A percentile compares a stretch with the other conserved stretches of the same genome.
Evolutionary conservation across 2,888 invertebrate genomes (phyloP).

Genomic region (Anthoptus insignis): DNA sequence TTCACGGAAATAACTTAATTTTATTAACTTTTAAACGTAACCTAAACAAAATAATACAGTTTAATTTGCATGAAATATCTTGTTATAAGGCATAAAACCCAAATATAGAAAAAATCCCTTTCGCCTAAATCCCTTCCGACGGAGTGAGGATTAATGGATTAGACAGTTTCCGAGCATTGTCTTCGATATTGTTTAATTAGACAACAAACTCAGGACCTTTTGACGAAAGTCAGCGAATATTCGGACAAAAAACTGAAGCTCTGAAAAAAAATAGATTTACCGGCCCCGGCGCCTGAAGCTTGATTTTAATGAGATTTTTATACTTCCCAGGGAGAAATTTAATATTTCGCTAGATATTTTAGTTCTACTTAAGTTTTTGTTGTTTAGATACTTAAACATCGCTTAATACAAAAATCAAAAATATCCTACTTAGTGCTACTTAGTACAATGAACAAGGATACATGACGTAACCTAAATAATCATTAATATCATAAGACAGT

Average conservation of each 20-base stretch:
- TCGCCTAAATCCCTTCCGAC: not conserved
- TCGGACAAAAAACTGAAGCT: not conserved
- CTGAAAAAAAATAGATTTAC: not conserved
- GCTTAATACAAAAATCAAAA: no score
- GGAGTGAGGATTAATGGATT: slow-evolving; percentile 12
- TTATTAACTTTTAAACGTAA: no score
- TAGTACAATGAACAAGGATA: no score
- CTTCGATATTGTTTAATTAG: slow-evolving; percentile 13
- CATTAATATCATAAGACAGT: no score
- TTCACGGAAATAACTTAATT: no score
- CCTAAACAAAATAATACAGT: no score
- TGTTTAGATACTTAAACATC: no score
- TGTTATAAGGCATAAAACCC: not conserved
- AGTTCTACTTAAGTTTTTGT: not conserved
- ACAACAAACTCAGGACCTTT: slow-evolving; percentile 10
- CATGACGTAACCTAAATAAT: no score
- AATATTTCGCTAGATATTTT: not conserved
- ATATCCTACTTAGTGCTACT: no score
- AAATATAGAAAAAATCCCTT: slow-evolving; percentile 5
- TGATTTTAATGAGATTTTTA: slow-evolving; percentile 3
- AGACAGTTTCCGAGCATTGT: not conserved
- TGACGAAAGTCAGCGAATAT: not conserved
- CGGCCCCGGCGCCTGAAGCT: not conserved
- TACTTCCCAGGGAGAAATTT: not conserved
- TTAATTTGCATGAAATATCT: not conserved